These are phyloP conservation scores for Picus viridis DNA, from an alignment of 2,797 vertebrate species.

Conservation along the genomic window DNA sequence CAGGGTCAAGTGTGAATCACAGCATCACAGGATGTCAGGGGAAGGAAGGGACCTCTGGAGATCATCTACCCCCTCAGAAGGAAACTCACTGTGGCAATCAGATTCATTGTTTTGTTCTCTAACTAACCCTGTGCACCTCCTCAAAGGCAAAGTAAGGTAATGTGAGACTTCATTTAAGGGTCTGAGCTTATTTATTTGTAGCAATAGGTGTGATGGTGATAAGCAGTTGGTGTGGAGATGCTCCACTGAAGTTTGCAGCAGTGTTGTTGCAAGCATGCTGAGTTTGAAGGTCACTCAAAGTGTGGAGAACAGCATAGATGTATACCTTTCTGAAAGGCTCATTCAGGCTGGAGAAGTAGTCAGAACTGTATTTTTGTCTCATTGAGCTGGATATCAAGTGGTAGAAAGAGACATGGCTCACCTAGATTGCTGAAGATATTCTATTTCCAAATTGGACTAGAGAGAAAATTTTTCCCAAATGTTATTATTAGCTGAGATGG, in stretches of 20 bases:
- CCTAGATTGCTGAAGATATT: not conserved
- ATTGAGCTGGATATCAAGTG: not conserved
- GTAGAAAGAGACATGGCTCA: not conserved
- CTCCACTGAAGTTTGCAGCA: not conserved
- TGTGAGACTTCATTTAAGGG: not conserved
- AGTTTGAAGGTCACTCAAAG: not conserved
- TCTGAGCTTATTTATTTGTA: not conserved
- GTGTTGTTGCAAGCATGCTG: not conserved
- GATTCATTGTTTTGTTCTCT: not conserved
- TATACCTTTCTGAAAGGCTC: not conserved
- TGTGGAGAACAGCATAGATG: not conserved
- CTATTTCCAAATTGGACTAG: not conserved
- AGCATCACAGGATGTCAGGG: too few species aligned
- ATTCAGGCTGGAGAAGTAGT: not conserved
- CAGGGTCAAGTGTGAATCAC: not conserved
- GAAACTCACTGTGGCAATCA: rapidly evolving
- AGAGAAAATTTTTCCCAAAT: rapidly evolving
- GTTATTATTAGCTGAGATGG: not conserved
- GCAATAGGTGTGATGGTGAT: not conserved
- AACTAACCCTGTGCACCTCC: not conserved
- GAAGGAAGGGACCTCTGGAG: too few species aligned
- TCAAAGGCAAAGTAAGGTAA: not conserved
- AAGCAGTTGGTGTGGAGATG: not conserved
- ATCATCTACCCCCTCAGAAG: not conserved
- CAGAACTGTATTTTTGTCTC: not conserved